Conservation (phyloP, 1,140 invertebrate genomes). For the Drosophila albomicans region DNA sequence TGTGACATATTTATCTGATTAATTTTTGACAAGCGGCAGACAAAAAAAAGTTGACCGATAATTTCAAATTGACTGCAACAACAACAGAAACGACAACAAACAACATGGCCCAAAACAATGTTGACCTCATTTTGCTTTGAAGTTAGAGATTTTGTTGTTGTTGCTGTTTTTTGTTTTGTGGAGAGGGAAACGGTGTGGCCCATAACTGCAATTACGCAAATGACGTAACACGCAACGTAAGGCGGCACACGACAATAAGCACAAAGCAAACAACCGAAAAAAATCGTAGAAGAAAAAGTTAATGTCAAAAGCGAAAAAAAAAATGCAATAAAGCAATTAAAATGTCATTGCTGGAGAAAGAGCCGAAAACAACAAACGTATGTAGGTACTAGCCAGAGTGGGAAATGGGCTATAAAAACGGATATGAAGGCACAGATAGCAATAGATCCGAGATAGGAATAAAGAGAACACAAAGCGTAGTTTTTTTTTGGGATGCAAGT, state of each 20-base stretch:
- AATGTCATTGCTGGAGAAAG: constrained; percentile 72
- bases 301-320: constrained; percentile 1
- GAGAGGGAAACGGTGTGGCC: constrained; percentile 5
- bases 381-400: constrained; percentile 36
- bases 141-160: constrained; percentile 48
- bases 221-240: constrained; percentile 70
- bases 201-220: constrained; percentile 77
- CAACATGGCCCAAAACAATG: constrained; percentile 67
- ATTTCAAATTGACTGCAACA: constrained; percentile 74
- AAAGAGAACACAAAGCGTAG: constrained; percentile 48
- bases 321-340: constrained; percentile 80
- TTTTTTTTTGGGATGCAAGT: constrained; percentile 59
- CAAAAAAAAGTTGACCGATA: constrained; percentile 79
- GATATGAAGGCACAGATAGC: constrained; percentile 74
- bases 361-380: constrained; percentile 9
- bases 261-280: constrained; percentile 36
- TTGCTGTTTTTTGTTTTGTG: too few species aligned
- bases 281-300: not conserved
- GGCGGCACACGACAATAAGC: constrained; percentile 74
- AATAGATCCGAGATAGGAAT: constrained; percentile 40
- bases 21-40: constrained; percentile 73
- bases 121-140: constrained; percentile 64
- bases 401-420: constrained; percentile 82
- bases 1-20: constrained; percentile 76
- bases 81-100: constrained; percentile 43